These are phyloP conservation scores for Neoaliturus tenellus DNA, from an alignment of 2,888 invertebrate species.

Conservation along the genomic window DNA sequence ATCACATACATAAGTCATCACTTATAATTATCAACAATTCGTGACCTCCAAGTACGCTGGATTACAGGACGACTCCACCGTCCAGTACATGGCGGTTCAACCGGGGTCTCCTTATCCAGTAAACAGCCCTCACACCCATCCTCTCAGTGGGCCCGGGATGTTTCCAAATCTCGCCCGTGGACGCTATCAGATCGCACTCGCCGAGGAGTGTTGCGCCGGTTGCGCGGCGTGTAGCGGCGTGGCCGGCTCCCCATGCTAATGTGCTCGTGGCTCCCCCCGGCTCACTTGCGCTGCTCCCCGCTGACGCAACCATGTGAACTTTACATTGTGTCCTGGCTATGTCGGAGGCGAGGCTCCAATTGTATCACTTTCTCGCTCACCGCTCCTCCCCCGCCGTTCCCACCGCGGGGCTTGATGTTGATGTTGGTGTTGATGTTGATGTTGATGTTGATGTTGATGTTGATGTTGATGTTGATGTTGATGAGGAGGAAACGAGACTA, in stretches of 20 bases:
- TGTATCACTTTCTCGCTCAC: constrained; percentile 25
- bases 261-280: constrained; percentile 13
- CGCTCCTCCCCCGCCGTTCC: neutral
- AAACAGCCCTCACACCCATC: too few relatives aligned
- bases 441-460: neutral
- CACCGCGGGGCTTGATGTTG: neutral
- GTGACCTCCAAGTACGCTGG: too few relatives aligned
- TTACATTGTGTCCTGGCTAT: neutral
- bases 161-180: too few relatives aligned
- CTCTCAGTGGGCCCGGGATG: too few relatives aligned
- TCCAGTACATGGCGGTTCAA: too few relatives aligned
- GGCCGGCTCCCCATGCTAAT: constrained; percentile 42
- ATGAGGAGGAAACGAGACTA: too few relatives aligned
- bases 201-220: too few relatives aligned
- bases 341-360: neutral
- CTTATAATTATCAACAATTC: too few relatives aligned
- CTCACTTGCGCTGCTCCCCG: neutral
- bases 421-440: neutral
- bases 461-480: too few relatives aligned
- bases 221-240: neutral
- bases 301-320: constrained; percentile 43
- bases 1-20: too few relatives aligned
- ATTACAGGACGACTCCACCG: too few relatives aligned
- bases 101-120: too few relatives aligned
- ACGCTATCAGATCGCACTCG: neutral